Evolutionary conservation across 2,113 vertebrate species (phyloP), one percentile per base, ranked within the genome.

Genomic region (Cebus imitator): DNA sequence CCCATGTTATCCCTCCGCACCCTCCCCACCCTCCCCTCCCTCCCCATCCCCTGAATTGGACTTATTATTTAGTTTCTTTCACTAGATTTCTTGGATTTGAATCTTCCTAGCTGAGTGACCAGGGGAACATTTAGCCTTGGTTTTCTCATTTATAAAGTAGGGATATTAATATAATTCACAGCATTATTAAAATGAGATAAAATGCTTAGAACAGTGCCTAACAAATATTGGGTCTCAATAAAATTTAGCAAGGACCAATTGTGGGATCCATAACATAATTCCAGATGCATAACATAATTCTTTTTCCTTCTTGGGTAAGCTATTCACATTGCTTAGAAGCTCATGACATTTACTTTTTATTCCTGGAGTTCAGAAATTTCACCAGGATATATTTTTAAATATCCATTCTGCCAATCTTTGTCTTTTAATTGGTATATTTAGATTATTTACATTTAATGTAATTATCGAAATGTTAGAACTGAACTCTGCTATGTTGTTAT

Each of bases 401-500:
- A 86, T 82, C 23, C 27, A 64, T 82, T 88, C 17, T 92, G 61
- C 37, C 25, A 64, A 55, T 95, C 6, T 84, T 48, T 75, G 55
- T 91, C 35, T 93, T 87, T 87, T 94, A 78, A 92, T 75, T 81
- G 17, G 12, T 37, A 0, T 81, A 57, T 89, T 94, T 94, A 94
- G 23, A 64, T 57, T n/a, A 80, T 35, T 94, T 96, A 94, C 8
- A 80, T 64, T 52, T 94, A 68, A 66, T 52, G 7, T 58, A 85
- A 81, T 96, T 76, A 82, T 64, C 82, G n/a, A 95, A 94, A 90
- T 96, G 73, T 72, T 82, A 80, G 27, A 27, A 52, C n/a, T 88
- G 73, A 64, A 64, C 61, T 64, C 27, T 96, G 48, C 50, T 48
- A 86, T 76, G 94, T 68, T 25, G 84, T 89, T 85, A 43, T 57